Base-by-base conservation (phyloP, 2,797 vertebrate species). In the Poecilia velifera region DNA sequence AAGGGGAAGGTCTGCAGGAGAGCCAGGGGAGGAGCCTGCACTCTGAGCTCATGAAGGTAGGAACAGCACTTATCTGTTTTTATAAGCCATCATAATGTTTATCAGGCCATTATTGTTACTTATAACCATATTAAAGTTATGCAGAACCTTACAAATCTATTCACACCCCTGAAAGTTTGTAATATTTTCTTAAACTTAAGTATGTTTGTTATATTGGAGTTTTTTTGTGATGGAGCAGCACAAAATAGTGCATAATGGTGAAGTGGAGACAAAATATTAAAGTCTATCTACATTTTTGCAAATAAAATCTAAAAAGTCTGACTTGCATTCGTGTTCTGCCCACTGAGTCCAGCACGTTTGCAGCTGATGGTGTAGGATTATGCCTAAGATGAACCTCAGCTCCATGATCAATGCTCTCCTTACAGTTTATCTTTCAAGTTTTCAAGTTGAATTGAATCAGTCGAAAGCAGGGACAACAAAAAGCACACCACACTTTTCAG, bases 11-110 rank as follows among this genome's bases (percentile, higher is more conserved):
- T 89, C 96, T 97, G 88, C 91, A 97, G 92, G 98, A 98, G 88
- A 97, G 96, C 86, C 94, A 97, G 90, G 98, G 98, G 87, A 96
- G 97, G 78, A 98, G 97, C 92, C 95, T 99, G 92, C 97, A 99
- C 75, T 97, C 97, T 0, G 98, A 99, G 92, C 96, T 99, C 39
- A 96, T 97, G 92, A 99, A 99, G 98, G 98, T 99, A 97, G 1
- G 76, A 80, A 28, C 1, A 0, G 43, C 20, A 51, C 49, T 53
- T 59, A 59, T 28, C 55, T 59, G 55, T 13, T 31, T 59, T 31
- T 28, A 59, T 14, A 57, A 28, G 55, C 10, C 55, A 28, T 51
- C 6, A 22, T 51, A 53, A 53, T 22, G 22, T 9, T 53, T 51
- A 7, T 51, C 20, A 51, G 49, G 8, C 20, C 51, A 53, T 53